Percentiles rank a stretch among this genome's conserved stretches.
phyloP scores from a whole-genome alignment of 2,797 vertebrate genomes.

The Aphelocoma californica region DNA sequence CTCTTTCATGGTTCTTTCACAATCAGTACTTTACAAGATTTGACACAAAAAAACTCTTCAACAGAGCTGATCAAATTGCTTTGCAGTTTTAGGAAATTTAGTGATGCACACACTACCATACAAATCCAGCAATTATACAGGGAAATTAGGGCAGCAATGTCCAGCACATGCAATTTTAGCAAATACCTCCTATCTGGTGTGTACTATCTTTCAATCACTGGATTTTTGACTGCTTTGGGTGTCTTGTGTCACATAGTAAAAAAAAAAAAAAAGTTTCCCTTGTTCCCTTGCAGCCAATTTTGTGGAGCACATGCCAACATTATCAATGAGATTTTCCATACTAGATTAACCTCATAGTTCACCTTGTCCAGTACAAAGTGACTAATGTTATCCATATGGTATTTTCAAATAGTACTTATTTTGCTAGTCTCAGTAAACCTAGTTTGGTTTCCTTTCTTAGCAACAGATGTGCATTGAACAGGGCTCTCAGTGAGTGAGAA shows the following conservation, averaged over 20 bases:
- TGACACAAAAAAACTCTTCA: neutral
- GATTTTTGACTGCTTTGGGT: neutral
- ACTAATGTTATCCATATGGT: neutral
- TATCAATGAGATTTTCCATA: neutral
- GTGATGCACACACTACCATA: neutral
- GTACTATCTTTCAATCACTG: neutral
- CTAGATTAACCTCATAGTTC: neutral
- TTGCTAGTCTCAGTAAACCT: neutral
- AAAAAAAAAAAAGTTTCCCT: neutral
- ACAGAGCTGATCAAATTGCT: neutral
- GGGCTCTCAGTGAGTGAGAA: neutral
- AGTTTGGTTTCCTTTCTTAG: neutral
- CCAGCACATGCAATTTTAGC: neutral
- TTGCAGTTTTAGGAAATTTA: neutral
- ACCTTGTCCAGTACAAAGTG: neutral
- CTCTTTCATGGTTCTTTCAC: neutral
- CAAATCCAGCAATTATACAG: neutral
- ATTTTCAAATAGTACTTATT: neutral
- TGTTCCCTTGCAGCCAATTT: neutral
- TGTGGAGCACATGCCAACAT: neutral
- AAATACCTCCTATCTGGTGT: neutral
- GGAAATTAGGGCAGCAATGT: neutral
- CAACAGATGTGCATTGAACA: neutral
- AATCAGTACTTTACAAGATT: neutral
- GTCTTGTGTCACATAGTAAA: neutral